phyloP scores from a whole-genome alignment of 2,888 invertebrate species.

The Cryptocephalus primarius region DNA sequence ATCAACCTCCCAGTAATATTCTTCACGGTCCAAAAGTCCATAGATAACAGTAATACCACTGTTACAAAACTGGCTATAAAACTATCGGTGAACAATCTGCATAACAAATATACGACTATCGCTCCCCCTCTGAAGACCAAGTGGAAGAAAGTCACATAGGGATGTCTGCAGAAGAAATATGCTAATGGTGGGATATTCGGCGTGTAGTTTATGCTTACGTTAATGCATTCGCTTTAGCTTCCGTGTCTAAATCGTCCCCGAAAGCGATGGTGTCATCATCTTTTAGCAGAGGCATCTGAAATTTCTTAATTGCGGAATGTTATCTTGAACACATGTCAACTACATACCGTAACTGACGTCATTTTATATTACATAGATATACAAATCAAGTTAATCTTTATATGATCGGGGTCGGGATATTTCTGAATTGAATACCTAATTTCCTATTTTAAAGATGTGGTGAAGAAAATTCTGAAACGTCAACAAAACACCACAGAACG shows the following conservation, averaged over 20 bases:
- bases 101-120: conserved; percentile 78
- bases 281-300: conserved; percentile 72
- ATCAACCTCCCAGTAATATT: conserved; percentile 89
- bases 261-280: conserved; percentile 82
- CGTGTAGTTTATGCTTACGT: conserved; percentile 16
- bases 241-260: conserved; percentile 52
- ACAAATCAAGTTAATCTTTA: too few species aligned
- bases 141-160: conserved; percentile 87
- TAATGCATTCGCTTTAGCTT: conserved; percentile 18
- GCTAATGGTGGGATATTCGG: background rate
- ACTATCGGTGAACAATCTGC: conserved; percentile 79
- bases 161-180: conserved; percentile 57
- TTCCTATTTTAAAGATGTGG: too few species aligned
- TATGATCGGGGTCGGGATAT: too few species aligned
- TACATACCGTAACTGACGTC: conserved; percentile 16
- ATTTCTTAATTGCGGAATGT: background rate
- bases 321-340: conserved; percentile 2
- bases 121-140: conserved; percentile 77
- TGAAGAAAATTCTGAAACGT: too few species aligned
- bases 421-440: too few species aligned
- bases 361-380: conserved; percentile 1
- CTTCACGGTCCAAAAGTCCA: conserved; percentile 99
- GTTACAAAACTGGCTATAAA: conserved; percentile 95
- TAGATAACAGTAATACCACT: conserved; percentile 79
- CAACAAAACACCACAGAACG: too few species aligned